Conservation (phyloP, 2,113 vertebrate genomes). For the Platanista minor region DNA sequence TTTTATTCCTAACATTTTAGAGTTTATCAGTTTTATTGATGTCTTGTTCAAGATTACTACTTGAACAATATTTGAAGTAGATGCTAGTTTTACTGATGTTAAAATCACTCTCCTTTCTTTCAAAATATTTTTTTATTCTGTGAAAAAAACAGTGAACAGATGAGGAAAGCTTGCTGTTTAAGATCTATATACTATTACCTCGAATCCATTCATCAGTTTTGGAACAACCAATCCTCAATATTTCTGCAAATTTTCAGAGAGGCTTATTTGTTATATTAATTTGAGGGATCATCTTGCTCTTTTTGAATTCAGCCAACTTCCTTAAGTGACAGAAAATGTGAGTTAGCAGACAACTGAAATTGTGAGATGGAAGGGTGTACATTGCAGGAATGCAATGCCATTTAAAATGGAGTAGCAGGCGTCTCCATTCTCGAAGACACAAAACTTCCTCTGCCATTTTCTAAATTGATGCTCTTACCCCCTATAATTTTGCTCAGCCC, state of each 20-base stretch:
- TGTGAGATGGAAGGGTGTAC: background rate
- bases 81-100: background rate
- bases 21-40: background rate
- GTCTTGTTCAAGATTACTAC: background rate
- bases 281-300: background rate
- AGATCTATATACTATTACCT: background rate
- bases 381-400: background rate
- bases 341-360: background rate
- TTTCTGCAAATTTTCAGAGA: background rate
- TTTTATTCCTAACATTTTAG: constrained; percentile 6
- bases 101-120: background rate
- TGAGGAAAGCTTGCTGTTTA: background rate
- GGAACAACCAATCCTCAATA: background rate
- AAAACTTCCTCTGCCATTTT: background rate
- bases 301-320: background rate
- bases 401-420: background rate
- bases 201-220: background rate
- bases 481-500: background rate
- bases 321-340: background rate
- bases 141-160: background rate
- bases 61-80: background rate
- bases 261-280: background rate
- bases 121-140: background rate
- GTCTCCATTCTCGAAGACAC: background rate
- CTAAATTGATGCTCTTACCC: background rate